Conservation (phyloP, 1,140 invertebrate species). For the Tetramorium alpestre region DNA sequence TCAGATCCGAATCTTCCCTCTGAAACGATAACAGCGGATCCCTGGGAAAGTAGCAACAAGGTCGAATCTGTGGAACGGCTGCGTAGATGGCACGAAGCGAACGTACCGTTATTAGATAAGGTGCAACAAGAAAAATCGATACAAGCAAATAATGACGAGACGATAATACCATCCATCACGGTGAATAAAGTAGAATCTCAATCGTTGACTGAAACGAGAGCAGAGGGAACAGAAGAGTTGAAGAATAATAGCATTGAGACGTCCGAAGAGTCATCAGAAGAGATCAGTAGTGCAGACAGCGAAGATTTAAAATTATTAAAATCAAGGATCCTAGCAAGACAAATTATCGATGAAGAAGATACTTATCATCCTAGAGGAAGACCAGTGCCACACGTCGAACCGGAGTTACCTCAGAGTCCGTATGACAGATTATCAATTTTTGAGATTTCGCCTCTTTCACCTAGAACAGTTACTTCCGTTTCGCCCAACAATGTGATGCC, state of each 20-base stretch:
- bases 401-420: slow-evolving; percentile 44
- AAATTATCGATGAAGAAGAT: slow-evolving; percentile 87
- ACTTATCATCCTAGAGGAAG: slow-evolving; percentile 89
- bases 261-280: slow-evolving; percentile 84
- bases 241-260: slow-evolving; percentile 77
- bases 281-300: slow-evolving; percentile 80
- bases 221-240: slow-evolving; percentile 70
- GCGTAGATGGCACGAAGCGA: slow-evolving; percentile 79
- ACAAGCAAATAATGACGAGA: background rate
- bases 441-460: slow-evolving; percentile 50
- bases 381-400: slow-evolving; percentile 69
- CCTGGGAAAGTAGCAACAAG: slow-evolving; percentile 49
- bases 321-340: slow-evolving; percentile 84
- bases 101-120: slow-evolving; percentile 48
- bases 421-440: slow-evolving; percentile 43
- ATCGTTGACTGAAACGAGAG: background rate
- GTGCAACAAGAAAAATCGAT: slow-evolving; percentile 45
- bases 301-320: slow-evolving; percentile 86
- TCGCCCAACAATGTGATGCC: slow-evolving; percentile 89
- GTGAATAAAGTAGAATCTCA: background rate
- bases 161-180: background rate
- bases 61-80: slow-evolving; percentile 62
- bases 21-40: slow-evolving; percentile 19
- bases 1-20: slow-evolving; percentile 81
- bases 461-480: slow-evolving; percentile 80